These are phyloP conservation scores for Watsonalla binaria DNA, from an alignment of 2,888 invertebrate genomes.

Conservation along the genomic window DNA sequence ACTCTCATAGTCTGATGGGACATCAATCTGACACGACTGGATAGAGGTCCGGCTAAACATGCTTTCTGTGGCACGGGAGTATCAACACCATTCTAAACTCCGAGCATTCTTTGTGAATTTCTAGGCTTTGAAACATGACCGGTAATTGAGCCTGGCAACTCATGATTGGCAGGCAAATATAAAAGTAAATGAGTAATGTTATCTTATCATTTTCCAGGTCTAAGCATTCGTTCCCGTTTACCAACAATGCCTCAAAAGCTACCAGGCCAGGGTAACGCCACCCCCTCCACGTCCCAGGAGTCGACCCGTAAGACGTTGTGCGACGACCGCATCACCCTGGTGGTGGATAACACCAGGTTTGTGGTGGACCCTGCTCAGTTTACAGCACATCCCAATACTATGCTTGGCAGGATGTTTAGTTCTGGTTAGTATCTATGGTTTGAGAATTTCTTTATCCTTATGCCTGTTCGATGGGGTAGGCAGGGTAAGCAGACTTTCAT, in stretches of 20 bases:
- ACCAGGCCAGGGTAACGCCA: constrained; percentile 30
- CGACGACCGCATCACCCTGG: constrained; percentile 91
- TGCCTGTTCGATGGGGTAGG: too few species aligned
- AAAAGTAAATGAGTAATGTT: too few species aligned
- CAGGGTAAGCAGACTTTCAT: too few species aligned
- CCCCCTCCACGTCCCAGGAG: constrained; percentile 63
- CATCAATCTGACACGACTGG: too few species aligned
- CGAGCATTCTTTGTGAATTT: too few species aligned
- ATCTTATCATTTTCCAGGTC: constrained; percentile 5
- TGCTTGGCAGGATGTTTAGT: constrained; percentile 99
- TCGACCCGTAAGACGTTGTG: constrained; percentile 54
- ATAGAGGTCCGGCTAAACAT: too few species aligned
- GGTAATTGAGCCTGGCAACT: too few species aligned
- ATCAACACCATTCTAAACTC: too few species aligned
- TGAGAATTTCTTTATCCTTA: not conserved
- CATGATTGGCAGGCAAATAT: too few species aligned
- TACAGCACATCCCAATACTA: constrained; percentile 97
- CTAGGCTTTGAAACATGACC: too few species aligned
- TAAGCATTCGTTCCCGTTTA: constrained; percentile 42
- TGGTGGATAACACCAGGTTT: constrained; percentile 95
- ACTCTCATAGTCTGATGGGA: too few species aligned
- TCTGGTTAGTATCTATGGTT: constrained; percentile 77
- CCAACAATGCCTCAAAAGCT: constrained; percentile 41
- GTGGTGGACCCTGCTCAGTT: constrained; percentile 96
- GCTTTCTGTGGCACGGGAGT: too few species aligned